phyloP scores from a whole-genome alignment of 2,888 invertebrate species.

The Andrena bucephala region DNA sequence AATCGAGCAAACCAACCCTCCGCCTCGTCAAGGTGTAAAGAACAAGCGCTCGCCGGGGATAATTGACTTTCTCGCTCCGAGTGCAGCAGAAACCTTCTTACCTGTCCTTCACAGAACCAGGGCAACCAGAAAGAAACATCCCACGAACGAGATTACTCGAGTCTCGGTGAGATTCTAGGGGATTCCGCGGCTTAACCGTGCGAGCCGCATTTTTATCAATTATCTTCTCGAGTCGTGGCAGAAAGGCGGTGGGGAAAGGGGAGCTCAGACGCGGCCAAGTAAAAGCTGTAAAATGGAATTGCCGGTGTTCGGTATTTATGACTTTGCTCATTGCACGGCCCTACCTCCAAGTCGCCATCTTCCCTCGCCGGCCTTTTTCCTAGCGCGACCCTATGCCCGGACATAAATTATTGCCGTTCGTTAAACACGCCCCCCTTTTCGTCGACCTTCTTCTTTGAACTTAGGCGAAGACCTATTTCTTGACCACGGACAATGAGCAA shows the following conservation, averaged over 20 bases:
- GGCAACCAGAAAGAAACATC: neutral
- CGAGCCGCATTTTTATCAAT: constrained; percentile 28
- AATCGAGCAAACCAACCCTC: neutral
- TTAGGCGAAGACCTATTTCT: constrained; percentile 18
- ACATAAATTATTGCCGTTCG: constrained; percentile 69
- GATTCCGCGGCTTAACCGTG: neutral
- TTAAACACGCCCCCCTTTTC: constrained; percentile 44
- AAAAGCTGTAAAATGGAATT: constrained; percentile 46
- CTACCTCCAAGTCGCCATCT: constrained; percentile 10
- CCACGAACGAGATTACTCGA: neutral
- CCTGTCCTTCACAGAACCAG: neutral
- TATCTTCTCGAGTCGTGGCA: neutral
- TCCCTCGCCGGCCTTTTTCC: constrained; percentile 23
- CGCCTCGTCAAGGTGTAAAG: neutral
- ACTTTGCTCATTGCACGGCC: constrained; percentile 17
- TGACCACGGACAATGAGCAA: neutral
- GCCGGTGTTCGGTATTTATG: constrained; percentile 50
- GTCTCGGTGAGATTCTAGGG: neutral
- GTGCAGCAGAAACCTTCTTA: neutral
- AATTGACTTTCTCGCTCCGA: neutral
- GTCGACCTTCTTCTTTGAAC: constrained; percentile 45
- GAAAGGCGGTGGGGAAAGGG: neutral
- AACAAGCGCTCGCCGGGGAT: neutral
- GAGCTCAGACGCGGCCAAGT: constrained; percentile 8
- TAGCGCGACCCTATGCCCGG: constrained; percentile 27